Base-by-base conservation (phyloP, 35 echinoderm and acorn worm species). In the Apostichopus californicus region DNA sequence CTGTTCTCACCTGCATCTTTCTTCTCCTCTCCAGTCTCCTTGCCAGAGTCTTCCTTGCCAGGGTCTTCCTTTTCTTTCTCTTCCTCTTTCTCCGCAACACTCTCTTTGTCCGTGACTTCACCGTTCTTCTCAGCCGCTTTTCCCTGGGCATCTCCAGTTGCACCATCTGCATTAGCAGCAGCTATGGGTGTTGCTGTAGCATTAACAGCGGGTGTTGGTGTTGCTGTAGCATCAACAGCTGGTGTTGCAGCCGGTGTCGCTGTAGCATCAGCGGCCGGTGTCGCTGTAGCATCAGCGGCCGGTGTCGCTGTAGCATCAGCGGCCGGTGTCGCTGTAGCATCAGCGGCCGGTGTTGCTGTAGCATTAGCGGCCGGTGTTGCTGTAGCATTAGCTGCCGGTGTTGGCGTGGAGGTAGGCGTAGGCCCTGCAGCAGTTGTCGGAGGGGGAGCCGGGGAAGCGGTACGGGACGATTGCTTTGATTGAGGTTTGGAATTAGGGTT, bases 381-480 rank as follows among this genome's bases (percentile, higher is more conserved):
- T 11, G 93, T 34, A 21, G 93, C 77, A 61, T 9, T 20, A 73
- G 72, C 1, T 73, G 86, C 54, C 1, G 80, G 66, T 88, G 90
- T 90, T 66, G 72, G 65, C 15, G 80, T 94, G 15, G 77, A 63
- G 14, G 89, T 66, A 12, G 91, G 85, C 8, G 87, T 87, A 8
- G 94, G 91, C 3, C 87, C 93, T 24, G 54, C 96, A 68, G 86
- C 71, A 14, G 90, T 80, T 3, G 97, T 95, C 55, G 95, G 93
- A 4, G 96, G 90, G 5, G 97, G 95, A 6, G 92, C 92, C 3
- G 97, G 97, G 0, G 97, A 99, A 73, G 97, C 78, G 9, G 95
- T 96, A 10, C 95, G 54, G 10, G 97, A 99, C 5, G 95, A 96
- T 8, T 94, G 93, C 70, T 93, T 93, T 46, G 95, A 96, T n/a